Conservation (phyloP, 2,888 invertebrate genomes). For the Eucera pruinosa region DNA sequence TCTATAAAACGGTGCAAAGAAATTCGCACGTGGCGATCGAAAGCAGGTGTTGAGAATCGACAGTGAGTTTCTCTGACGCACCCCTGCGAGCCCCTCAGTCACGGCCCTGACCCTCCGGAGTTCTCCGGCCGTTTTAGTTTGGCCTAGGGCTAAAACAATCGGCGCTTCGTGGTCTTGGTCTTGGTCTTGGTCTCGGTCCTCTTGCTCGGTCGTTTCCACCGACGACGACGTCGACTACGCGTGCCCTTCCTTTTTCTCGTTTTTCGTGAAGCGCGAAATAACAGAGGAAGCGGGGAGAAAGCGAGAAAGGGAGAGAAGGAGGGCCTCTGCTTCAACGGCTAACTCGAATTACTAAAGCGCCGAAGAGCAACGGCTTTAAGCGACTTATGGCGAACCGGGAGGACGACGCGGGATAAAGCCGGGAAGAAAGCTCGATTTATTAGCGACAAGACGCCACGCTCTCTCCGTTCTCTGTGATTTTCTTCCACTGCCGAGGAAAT, state of each 20-base stretch:
- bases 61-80: no score
- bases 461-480: constrained; percentile 28
- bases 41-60: no score
- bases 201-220: constrained; percentile 64
- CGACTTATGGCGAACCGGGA: constrained; percentile 64
- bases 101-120: constrained; percentile 65
- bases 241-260: constrained; percentile 70
- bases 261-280: constrained; percentile 81
- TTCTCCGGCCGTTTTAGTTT: constrained; percentile 72
- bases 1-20: no score
- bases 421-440: constrained; percentile 63
- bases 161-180: constrained; percentile 71
- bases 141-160: constrained; percentile 78
- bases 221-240: constrained; percentile 62
- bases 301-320: constrained; percentile 3
- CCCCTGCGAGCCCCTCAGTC: constrained; percentile 34
- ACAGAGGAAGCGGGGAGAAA: constrained; percentile 63
- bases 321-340: constrained; percentile 50
- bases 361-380: constrained; percentile 70
- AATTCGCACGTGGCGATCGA: no score
- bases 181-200: constrained; percentile 69
- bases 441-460: constrained; percentile 46
- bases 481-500: constrained; percentile 39
- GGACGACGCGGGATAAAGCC: constrained; percentile 50
- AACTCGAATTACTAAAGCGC: constrained; percentile 73